These are phyloP conservation scores for Drosophila mimica DNA, from an alignment of 2,888 invertebrate species.

Conservation along the genomic window DNA sequence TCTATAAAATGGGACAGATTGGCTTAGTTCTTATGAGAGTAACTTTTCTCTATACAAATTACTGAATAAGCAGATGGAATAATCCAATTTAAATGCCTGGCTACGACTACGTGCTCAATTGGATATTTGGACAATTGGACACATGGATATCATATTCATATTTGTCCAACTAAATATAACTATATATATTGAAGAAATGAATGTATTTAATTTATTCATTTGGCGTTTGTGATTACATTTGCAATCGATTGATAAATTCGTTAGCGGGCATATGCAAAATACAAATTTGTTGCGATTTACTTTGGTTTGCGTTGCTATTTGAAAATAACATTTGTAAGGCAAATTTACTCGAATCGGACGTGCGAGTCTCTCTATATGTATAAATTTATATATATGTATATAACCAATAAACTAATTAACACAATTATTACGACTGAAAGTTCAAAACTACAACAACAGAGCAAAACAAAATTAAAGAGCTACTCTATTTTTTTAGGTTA, in stretches of 20 bases:
- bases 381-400: constrained; percentile 4
- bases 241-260: constrained; percentile 75
- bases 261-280: constrained; percentile 61
- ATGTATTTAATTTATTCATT: constrained; percentile 19
- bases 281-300: constrained; percentile 29
- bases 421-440: background rate
- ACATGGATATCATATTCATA: constrained; percentile 1
- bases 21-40: background rate
- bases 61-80: background rate
- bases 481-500: background rate
- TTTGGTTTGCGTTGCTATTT: constrained; percentile 40
- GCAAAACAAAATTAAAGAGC: background rate
- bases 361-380: constrained; percentile 18
- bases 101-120: constrained; percentile 1
- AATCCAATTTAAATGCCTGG: constrained; percentile 8
- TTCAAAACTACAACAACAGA: background rate
- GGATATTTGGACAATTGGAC: constrained; percentile 1
- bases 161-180: constrained; percentile 8
- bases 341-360: constrained; percentile 40
- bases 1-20: background rate
- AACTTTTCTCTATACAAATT: background rate
- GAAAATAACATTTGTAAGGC: constrained; percentile 50
- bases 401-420: background rate
- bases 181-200: background rate
- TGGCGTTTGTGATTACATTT: constrained; percentile 31